Base-by-base conservation (phyloP, 2,797 vertebrate genomes). In the Cercopithecus petaurista region DNA sequence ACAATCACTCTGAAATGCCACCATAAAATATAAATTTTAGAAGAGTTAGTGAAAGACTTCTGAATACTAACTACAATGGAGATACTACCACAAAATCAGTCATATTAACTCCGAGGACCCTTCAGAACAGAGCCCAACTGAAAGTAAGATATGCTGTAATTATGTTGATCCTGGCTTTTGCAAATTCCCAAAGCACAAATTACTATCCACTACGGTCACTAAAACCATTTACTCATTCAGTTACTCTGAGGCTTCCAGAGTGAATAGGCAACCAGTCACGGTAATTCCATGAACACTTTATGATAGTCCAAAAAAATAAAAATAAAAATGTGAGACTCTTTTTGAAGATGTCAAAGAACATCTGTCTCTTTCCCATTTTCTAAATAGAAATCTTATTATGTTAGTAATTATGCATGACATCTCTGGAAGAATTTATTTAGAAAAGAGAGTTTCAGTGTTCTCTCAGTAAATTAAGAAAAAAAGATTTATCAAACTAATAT, bases 331-430 rank as follows among this genome's bases (percentile, higher is more conserved):
- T 19, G 48, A 28, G 28, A 75, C 1, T 59, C 36, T n/a, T 87
- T 86, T 59, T 52, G 89, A 84, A 96, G 67, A 94, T 30, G 3
- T 48, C 70, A 79, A 88, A 64, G 72, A 96, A 88, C 48, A 86
- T 61, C 90, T 92, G 36, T 76, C 7, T 92, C 72, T 95, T 96
- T 92, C 11, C 36, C 39, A 59, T 64, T 79, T 61, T 95, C 36
- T 84, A 90, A 17, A 79, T 26, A 87, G 43, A 95, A 95, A 48
- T 75, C 28, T 93, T 36, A 15, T 36, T 46, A 50, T 64, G 8
- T 75, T 33, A 80, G 13, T 48, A 90, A 83, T 57, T 81, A 30
- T 41, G 3, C 41, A 92, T 67, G 36, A 75, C 46, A 88, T 33
- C 92, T 39, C 21, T 15, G 57, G 0, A 52, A 84, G 48, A 86